Conservation (phyloP, 1,140 invertebrate species). For the Drosophila fuyamai region DNA sequence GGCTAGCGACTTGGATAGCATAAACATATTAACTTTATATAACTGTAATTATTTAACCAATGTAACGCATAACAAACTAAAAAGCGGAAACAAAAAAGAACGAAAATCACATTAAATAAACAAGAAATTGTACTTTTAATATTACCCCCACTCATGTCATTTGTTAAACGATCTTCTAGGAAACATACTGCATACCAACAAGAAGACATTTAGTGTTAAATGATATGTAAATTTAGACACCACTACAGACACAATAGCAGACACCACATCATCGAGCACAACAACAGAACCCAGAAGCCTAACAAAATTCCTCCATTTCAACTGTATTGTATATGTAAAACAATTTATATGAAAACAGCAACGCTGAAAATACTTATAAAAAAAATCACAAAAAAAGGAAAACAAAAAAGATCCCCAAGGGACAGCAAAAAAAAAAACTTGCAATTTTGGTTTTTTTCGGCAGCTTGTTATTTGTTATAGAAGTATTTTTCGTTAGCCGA, state of each 20-base stretch:
- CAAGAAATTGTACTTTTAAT: slow-evolving; percentile 52
- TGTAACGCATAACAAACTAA: slow-evolving; percentile 45
- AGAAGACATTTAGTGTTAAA: slow-evolving; percentile 48
- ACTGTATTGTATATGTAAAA: slow-evolving; percentile 68
- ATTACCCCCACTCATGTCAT: slow-evolving; percentile 32
- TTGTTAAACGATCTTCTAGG: slow-evolving; percentile 46
- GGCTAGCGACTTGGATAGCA: slow-evolving; percentile 58
- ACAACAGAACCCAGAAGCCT: slow-evolving; percentile 27
- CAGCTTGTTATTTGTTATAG: neutral
- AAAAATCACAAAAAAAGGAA: slow-evolving; percentile 45
- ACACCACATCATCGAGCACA: slow-evolving; percentile 56
- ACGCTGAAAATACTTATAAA: slow-evolving; percentile 55
- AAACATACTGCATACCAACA: slow-evolving; percentile 33
- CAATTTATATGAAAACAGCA: slow-evolving; percentile 66
- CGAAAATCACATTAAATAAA: slow-evolving; percentile 39
- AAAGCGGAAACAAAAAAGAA: slow-evolving; percentile 28
- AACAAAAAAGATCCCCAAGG: slow-evolving; percentile 79
- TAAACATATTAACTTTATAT: slow-evolving; percentile 47
- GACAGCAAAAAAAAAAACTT: slow-evolving; percentile 57
- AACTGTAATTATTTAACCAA: slow-evolving; percentile 67
- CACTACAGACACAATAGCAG: slow-evolving; percentile 40
- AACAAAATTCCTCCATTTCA: slow-evolving; percentile 51
- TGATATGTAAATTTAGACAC: slow-evolving; percentile 62
- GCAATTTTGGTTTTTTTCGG: slow-evolving; percentile 26
- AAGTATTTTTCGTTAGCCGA: neutral